Evolutionary conservation across 1,140 invertebrate species (phyloP).

Genomic region (Teleopsis dalmanni): DNA sequence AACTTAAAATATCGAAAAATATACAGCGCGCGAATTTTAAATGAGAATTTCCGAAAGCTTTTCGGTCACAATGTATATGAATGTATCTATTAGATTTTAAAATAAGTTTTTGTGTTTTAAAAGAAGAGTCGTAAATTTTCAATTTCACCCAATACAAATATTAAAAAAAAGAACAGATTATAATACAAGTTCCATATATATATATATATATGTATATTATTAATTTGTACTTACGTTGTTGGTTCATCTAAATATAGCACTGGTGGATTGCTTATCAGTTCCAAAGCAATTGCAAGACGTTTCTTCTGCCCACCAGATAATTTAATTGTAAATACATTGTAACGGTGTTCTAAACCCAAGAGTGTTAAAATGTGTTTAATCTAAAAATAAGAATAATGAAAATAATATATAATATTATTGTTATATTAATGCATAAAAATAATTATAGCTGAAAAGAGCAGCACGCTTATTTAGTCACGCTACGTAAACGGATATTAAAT

Average conservation of each 20-base stretch:
- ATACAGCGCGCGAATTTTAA: no score
- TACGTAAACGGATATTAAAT: no score
- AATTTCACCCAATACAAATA: no score
- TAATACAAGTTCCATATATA: not conserved
- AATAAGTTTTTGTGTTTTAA: no score
- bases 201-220: not conserved
- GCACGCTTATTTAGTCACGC: not conserved
- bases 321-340: constrained; percentile 59
- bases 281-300: constrained; percentile 78
- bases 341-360: constrained; percentile 58
- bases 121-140: no score
- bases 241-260: constrained; percentile 91
- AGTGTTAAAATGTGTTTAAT: constrained; percentile 64
- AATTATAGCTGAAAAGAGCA: not conserved
- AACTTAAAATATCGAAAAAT: no score
- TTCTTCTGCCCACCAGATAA: constrained; percentile 85
- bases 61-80: no score
- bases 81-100: no score
- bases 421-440: not conserved
- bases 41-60: no score
- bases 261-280: constrained; percentile 79
- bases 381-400: constrained; percentile 18
- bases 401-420: not conserved
- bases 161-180: no score
- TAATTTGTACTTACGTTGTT: constrained; percentile 63